A percentile compares a stretch with the other conserved stretches of the same genome.
Conservation (phyloP, 1,140 invertebrate species). For the Coboldia fuscipes region DNA sequence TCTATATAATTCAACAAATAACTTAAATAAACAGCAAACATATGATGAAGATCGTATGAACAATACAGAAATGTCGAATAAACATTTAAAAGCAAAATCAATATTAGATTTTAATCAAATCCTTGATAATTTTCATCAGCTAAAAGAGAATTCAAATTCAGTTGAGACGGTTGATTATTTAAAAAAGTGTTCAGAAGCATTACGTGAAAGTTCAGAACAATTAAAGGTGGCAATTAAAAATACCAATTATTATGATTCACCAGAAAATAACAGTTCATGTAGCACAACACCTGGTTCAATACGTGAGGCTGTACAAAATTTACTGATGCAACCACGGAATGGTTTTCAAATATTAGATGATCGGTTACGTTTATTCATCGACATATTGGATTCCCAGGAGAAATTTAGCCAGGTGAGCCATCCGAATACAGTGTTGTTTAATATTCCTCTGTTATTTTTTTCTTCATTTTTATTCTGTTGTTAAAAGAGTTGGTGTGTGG, state of each 20-base stretch:
- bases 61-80: no score
- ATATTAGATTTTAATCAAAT: conserved; percentile 17
- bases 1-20: no score
- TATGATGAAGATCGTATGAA: conserved; percentile 16
- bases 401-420: conserved; percentile 49
- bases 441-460: no score
- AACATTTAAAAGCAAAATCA: no score
- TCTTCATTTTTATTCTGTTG: no score
- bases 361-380: conserved; percentile 52
- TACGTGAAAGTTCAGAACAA: conserved; percentile 17
- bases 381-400: conserved; percentile 59
- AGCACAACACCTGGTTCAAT: conserved; percentile 29
- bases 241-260: conserved; percentile 5
- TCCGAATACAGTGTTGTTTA: no score
- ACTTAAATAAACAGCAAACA: conserved; percentile 7
- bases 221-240: conserved; percentile 14
- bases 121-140: conserved; percentile 18
- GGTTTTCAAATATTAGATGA: conserved; percentile 53
- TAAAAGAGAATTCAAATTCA: conserved; percentile 21
- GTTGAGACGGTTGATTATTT: conserved; percentile 21
- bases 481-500: no score
- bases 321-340: conserved; percentile 40
- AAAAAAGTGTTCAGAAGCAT: conserved; percentile 19
- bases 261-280: conserved; percentile 19
- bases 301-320: conserved; percentile 39